Evolutionary conservation across 2,113 vertebrate genomes (phyloP).

Genomic region (Scomber colias): DNA sequence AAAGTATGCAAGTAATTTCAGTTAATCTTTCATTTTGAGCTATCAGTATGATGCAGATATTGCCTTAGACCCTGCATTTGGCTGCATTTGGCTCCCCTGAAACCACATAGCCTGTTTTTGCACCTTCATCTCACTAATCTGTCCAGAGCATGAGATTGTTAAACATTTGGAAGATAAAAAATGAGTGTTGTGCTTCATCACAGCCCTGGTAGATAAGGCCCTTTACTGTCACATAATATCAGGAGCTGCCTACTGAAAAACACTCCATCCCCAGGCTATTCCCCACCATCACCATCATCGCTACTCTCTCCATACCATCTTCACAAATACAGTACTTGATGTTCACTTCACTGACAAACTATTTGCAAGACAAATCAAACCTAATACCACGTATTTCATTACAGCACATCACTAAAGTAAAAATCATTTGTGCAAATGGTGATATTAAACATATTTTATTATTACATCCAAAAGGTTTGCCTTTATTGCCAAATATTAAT

Average conservation of each 20-base stretch:
- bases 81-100: slow-evolving; percentile 53
- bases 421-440: neutral
- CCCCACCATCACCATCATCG: slow-evolving; percentile 60
- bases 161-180: slow-evolving; percentile 74
- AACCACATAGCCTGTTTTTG: slow-evolving; percentile 51
- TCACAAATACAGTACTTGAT: slow-evolving; percentile 33
- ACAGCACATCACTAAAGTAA: neutral
- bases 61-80: slow-evolving; percentile 46
- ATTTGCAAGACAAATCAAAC: slow-evolving; percentile 44
- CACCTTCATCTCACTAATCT: slow-evolving; percentile 78
- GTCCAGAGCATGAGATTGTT: slow-evolving; percentile 67
- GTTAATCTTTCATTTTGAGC: slow-evolving; percentile 51
- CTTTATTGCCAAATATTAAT: neutral
- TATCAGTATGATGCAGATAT: slow-evolving; percentile 75
- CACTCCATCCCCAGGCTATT: slow-evolving; percentile 67
- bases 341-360: slow-evolving; percentile 55
- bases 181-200: slow-evolving; percentile 76
- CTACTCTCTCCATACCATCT: slow-evolving; percentile 57
- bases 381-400: slow-evolving; percentile 29
- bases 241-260: slow-evolving; percentile 69
- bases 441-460: neutral
- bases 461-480: neutral
- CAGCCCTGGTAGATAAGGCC: slow-evolving; percentile 75
- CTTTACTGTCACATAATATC: slow-evolving; percentile 80
- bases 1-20: slow-evolving; percentile 31